These are phyloP conservation scores for Scolopax bukidnonensis DNA, from an alignment of 2,797 vertebrate species.

Conservation along the genomic window DNA sequence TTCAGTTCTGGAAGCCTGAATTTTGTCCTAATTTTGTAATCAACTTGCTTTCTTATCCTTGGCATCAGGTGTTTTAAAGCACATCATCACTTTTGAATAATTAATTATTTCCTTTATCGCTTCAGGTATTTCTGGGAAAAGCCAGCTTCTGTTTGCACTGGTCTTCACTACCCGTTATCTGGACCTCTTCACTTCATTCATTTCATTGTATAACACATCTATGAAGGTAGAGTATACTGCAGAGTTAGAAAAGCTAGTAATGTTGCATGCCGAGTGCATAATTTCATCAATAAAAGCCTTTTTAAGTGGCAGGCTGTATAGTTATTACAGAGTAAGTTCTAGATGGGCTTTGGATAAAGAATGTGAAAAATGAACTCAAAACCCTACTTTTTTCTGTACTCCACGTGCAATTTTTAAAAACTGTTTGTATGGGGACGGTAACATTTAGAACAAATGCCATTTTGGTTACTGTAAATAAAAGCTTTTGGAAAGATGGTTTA, in stretches of 20 bases:
- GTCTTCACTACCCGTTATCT: constrained; percentile 98
- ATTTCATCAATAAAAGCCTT: neutral
- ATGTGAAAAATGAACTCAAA: neutral
- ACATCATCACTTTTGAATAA: constrained; percentile 22
- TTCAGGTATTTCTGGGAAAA: constrained; percentile 98
- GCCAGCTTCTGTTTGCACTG: constrained; percentile 96
- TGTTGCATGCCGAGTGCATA: neutral
- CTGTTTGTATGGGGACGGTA: neutral
- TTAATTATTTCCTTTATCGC: constrained; percentile 63
- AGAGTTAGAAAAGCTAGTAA: neutral
- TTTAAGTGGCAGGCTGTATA: neutral
- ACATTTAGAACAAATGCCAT: neutral
- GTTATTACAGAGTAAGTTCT: neutral
- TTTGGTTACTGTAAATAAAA: constrained; percentile 1
- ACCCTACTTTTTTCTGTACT: neutral
- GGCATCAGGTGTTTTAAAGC: neutral
- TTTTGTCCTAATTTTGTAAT: neutral
- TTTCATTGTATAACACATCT: constrained; percentile 96
- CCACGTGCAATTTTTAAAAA: neutral
- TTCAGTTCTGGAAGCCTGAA: neutral
- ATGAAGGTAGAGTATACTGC: constrained; percentile 90
- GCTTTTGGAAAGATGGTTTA: neutral
- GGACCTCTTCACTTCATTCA: constrained; percentile 97
- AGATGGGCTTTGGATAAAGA: neutral
- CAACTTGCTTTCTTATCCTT: neutral